phyloP scores from a whole-genome alignment of 2,888 invertebrate genomes.

The Acrocyrtus sp. region DNA sequence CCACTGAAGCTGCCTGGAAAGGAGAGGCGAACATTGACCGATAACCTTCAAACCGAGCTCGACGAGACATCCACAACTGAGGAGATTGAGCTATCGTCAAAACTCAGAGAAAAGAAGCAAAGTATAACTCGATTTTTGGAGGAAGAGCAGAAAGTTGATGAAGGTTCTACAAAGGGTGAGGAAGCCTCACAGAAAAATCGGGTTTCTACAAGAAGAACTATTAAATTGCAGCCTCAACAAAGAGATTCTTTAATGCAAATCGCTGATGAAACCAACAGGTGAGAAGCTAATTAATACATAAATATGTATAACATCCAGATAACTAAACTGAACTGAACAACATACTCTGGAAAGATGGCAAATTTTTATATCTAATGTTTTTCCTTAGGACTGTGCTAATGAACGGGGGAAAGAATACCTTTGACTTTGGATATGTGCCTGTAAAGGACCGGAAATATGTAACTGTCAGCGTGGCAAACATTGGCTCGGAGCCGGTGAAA shows the following conservation, averaged over 20 bases:
- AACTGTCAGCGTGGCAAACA: slow-evolving; percentile 50
- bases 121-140: background rate
- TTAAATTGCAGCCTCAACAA: slow-evolving; percentile 12
- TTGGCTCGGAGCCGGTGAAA: slow-evolving; percentile 23
- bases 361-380: too few species aligned
- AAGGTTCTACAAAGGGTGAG: too few species aligned
- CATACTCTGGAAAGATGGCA: too few species aligned
- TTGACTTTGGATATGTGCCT: slow-evolving; percentile 49
- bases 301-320: too few species aligned
- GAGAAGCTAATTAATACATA: slow-evolving; percentile 10
- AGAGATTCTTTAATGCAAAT: slow-evolving; percentile 6
- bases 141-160: background rate
- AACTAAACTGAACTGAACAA: background rate
- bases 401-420: slow-evolving; percentile 20
- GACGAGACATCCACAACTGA: background rate
- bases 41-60: background rate
- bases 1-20: too few species aligned
- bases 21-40: too few species aligned
- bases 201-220: slow-evolving; percentile 5
- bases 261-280: slow-evolving; percentile 28
- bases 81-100: background rate
- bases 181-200: too few species aligned
- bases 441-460: slow-evolving; percentile 29
- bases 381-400: slow-evolving; percentile 35
- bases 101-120: background rate